phyloP scores from a whole-genome alignment of 2,113 vertebrate genomes.

The Trematocara zebra region DNA sequence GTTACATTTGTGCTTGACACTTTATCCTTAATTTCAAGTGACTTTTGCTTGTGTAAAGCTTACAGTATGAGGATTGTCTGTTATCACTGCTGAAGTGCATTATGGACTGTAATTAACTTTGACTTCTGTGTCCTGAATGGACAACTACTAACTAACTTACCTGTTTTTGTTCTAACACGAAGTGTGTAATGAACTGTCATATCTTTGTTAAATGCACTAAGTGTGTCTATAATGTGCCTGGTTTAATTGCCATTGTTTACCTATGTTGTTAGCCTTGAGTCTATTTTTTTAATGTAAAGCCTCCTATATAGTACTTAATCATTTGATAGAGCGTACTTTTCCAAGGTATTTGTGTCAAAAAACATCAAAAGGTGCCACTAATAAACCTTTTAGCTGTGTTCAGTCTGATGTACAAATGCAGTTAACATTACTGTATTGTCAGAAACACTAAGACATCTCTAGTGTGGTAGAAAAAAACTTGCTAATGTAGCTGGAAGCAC shows the following conservation, averaged over 20 bases:
- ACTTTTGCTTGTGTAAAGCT: neutral
- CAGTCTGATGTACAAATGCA: neutral
- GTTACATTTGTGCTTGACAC: constrained; percentile 1
- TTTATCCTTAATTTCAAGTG: neutral
- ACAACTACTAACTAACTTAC: neutral
- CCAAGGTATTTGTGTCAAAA: neutral
- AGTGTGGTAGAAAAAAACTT: neutral
- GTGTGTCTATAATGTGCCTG: constrained; percentile 15
- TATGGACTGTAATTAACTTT: neutral
- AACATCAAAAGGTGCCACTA: neutral
- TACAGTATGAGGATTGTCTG: neutral
- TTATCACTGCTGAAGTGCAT: constrained; percentile 9
- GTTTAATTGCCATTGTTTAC: constrained; percentile 26
- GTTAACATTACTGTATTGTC: neutral
- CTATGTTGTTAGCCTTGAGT: neutral
- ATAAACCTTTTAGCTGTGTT: neutral
- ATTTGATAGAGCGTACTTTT: neutral
- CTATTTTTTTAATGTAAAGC: neutral
- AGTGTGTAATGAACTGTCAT: neutral
- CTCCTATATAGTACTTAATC: neutral
- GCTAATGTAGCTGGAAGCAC: neutral
- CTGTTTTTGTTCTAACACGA: neutral
- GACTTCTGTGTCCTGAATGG: neutral
- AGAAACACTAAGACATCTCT: neutral
- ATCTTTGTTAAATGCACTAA: constrained; percentile 49